phyloP scores from a whole-genome alignment of 2,888 invertebrate species.

The Halictus quadricinctus region DNA sequence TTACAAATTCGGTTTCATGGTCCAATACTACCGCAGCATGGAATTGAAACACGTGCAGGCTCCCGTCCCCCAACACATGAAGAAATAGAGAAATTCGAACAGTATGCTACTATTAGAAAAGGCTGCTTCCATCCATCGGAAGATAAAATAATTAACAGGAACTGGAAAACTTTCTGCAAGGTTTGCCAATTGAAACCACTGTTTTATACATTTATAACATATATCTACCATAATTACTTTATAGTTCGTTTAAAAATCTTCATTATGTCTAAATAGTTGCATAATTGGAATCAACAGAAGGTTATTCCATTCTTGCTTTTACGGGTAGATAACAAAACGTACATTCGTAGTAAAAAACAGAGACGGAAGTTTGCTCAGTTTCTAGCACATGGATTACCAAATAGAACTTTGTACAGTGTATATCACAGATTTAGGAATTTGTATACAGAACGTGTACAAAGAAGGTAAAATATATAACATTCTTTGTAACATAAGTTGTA shows the following conservation, averaged over 20 bases:
- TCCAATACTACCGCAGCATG: slow-evolving; percentile 70
- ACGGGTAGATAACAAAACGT: slow-evolving; percentile 55
- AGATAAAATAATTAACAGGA: slow-evolving; percentile 66
- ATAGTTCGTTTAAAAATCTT: background rate
- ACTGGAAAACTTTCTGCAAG: slow-evolving; percentile 74
- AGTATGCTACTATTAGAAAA: slow-evolving; percentile 55
- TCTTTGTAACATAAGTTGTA: background rate
- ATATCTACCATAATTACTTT: background rate
- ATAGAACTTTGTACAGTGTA: slow-evolving; percentile 78
- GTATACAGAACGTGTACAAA: slow-evolving; percentile 58
- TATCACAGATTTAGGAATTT: slow-evolving; percentile 76
- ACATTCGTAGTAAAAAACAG: slow-evolving; percentile 63
- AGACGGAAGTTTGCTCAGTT: slow-evolving; percentile 77
- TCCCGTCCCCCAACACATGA: slow-evolving; percentile 55
- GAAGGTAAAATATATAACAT: slow-evolving; percentile 60
- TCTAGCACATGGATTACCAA: slow-evolving; percentile 74
- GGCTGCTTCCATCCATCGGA: slow-evolving; percentile 66
- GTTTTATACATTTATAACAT: background rate
- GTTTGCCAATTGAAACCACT: slow-evolving; percentile 54
- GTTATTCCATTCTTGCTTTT: slow-evolving; percentile 72
- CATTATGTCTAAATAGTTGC: slow-evolving; percentile 61
- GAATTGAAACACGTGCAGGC: slow-evolving; percentile 69
- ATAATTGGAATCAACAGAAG: slow-evolving; percentile 71
- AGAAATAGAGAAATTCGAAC: slow-evolving; percentile 61
- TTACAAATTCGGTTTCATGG: slow-evolving; percentile 61